Conservation (phyloP, 2,113 vertebrate genomes). For the Myrmophylax atrothorax region DNA sequence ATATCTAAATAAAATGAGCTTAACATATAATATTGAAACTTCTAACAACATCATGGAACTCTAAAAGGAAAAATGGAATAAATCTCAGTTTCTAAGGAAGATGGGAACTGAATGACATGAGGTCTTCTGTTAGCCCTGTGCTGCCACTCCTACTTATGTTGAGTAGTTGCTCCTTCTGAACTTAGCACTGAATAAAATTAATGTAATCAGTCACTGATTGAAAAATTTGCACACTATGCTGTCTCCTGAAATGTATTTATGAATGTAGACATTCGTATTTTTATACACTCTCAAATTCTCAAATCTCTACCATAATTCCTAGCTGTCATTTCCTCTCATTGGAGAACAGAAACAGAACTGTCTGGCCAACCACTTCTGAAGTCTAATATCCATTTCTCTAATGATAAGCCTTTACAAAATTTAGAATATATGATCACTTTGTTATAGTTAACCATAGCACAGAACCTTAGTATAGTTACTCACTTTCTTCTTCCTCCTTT, state of each 20-base stretch:
- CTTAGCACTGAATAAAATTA: background rate
- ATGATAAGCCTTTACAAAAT: background rate
- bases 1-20: background rate
- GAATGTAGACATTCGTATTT: background rate
- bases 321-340: background rate
- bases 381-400: background rate
- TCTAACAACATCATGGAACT: background rate
- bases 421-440: background rate
- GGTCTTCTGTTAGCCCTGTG: background rate
- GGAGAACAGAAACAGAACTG: background rate
- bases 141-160: background rate
- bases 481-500: background rate
- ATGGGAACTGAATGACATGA: background rate
- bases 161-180: background rate
- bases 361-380: background rate
- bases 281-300: background rate
- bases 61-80: background rate
- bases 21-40: background rate
- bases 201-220: background rate
- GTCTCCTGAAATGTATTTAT: background rate
- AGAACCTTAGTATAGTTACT: background rate
- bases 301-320: background rate
- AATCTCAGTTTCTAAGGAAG: background rate
- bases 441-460: background rate
- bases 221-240: background rate